phyloP scores from a whole-genome alignment of 1,140 invertebrate genomes.

The Plodia interpunctella region DNA sequence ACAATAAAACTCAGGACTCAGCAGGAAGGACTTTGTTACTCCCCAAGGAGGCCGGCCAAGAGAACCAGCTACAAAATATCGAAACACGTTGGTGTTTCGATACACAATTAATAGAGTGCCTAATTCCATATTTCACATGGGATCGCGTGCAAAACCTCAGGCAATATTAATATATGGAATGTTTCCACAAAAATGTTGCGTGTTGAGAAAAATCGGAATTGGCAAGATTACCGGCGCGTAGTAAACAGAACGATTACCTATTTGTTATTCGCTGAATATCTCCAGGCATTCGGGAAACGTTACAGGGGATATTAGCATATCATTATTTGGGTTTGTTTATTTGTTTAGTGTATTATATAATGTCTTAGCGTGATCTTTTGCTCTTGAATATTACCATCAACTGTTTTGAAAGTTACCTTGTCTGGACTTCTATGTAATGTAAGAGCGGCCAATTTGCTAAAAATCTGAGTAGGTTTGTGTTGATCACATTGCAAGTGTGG shows the following conservation, averaged over 20 bases:
- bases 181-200: not conserved
- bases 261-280: not conserved
- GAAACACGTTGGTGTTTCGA: too few relatives aligned
- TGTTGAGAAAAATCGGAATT: not conserved
- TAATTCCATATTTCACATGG: not conserved
- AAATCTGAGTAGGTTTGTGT: too few relatives aligned
- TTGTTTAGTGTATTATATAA: not conserved
- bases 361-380: not conserved
- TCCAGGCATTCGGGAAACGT: not conserved
- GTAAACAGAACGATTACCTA: conserved; percentile 1
- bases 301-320: not conserved
- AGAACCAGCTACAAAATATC: too few relatives aligned
- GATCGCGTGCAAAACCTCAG: not conserved
- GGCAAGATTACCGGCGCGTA: not conserved
- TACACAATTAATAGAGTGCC: too few relatives aligned
- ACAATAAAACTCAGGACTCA: too few relatives aligned
- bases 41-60: too few relatives aligned
- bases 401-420: too few relatives aligned
- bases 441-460: too few relatives aligned
- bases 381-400: not conserved
- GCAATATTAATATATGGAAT: not conserved
- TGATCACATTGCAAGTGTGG: too few relatives aligned
- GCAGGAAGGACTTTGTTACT: too few relatives aligned
- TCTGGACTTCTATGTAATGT: too few relatives aligned
- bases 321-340: not conserved